Evolutionary conservation across 2,113 vertebrate genomes (phyloP).

Genomic region (Neodon shergylaensis): DNA sequence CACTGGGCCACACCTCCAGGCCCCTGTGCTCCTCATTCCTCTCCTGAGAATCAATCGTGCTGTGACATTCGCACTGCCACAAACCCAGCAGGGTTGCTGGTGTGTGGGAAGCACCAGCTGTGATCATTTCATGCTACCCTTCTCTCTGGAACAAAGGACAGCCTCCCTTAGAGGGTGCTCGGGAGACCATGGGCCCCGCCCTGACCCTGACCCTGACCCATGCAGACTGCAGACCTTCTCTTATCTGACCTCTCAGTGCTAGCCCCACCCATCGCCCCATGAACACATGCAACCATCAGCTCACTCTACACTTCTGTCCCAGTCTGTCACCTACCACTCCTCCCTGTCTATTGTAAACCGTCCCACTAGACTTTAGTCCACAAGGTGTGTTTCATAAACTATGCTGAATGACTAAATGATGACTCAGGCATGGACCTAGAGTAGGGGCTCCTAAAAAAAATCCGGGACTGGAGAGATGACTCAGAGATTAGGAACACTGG

Average conservation of each 20-base stretch:
- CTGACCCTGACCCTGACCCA: neutral
- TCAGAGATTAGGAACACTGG: no score
- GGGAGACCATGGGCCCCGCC: neutral
- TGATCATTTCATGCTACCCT: neutral
- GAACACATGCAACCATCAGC: neutral
- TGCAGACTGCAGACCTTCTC: neutral
- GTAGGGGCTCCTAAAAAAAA: neutral
- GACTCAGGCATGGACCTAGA: neutral
- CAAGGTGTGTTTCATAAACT: rapidly evolving
- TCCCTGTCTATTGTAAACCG: rapidly evolving
- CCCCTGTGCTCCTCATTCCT: no score
- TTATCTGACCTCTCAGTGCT: neutral
- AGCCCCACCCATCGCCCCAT: neutral
- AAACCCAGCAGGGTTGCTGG: neutral
- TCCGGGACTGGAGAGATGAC: no score
- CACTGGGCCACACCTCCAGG: neutral
- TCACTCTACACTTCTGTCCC: no score
- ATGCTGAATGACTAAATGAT: neutral
- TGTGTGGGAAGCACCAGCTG: neutral
- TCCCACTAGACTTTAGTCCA: neutral
- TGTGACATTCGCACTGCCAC: neutral
- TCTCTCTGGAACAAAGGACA: neutral
- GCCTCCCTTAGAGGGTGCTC: neutral
- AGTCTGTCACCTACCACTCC: neutral
- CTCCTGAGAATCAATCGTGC: neutral